Conservation (phyloP, 2,888 invertebrate genomes). For the Papilio elwesi region DNA sequence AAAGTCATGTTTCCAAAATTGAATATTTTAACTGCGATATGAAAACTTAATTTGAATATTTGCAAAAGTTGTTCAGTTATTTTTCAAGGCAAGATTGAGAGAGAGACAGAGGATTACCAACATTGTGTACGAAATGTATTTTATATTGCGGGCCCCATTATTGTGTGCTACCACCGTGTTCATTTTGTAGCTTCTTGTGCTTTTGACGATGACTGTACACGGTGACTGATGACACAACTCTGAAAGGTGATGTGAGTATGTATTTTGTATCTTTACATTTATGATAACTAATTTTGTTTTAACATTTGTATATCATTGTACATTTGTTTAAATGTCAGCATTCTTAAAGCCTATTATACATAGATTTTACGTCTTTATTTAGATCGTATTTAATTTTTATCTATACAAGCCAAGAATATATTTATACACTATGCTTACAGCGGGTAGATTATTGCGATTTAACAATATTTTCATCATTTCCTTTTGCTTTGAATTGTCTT, state of each 20-base stretch:
- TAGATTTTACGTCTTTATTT: not conserved
- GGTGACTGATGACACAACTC: not conserved
- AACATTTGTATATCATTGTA: conserved; percentile 1
- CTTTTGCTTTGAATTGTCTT: not conserved
- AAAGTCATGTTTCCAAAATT: not conserved
- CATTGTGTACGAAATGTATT: not conserved
- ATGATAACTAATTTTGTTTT: not conserved
- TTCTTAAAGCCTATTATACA: not conserved
- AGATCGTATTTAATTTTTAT: not conserved
- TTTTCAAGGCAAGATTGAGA: too few species aligned
- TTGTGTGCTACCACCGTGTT: not conserved
- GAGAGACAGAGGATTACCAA: too few species aligned
- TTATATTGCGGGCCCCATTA: not conserved
- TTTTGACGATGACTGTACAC: not conserved
- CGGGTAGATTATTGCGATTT: not conserved
- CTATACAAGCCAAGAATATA: not conserved
- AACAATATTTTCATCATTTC: not conserved
- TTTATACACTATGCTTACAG: not conserved
- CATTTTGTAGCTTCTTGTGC: not conserved
- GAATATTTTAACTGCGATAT: not conserved
- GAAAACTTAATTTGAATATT: not conserved
- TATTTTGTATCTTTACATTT: conserved; percentile 5
- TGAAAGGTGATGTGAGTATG: not conserved
- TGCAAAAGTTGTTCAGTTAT: not conserved
- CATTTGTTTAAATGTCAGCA: not conserved